These are phyloP conservation scores for Idaea dimidiata DNA, from an alignment of 2,888 invertebrate species.

Conservation along the genomic window DNA sequence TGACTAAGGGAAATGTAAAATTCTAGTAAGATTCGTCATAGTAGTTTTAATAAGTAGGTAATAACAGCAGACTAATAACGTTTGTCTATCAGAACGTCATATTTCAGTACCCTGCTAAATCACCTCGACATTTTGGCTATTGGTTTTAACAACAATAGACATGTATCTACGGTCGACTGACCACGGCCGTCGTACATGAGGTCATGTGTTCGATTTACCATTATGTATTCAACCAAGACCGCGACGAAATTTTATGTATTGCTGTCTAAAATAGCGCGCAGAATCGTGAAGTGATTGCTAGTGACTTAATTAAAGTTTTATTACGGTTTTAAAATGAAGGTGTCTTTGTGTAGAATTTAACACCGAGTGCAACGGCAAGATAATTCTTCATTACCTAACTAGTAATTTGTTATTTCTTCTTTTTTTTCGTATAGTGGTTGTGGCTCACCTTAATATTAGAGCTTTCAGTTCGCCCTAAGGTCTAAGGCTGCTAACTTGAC, in stretches of 20 bases:
- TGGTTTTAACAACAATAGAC: background rate
- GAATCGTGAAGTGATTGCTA: slow-evolving; percentile 18
- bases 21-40: no score
- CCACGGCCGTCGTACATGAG: slow-evolving; percentile 22
- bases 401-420: no score
- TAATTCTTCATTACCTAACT: no score
- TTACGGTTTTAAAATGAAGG: slow-evolving; percentile 6
- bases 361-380: no score
- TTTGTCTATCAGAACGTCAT: background rate
- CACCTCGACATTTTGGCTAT: background rate
- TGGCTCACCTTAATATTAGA: no score
- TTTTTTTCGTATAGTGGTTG: no score
- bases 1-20: no score
- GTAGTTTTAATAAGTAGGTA: no score
- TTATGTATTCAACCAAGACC: slow-evolving; percentile 21
- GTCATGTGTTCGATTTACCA: slow-evolving; percentile 22
- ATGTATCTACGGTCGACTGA: slow-evolving; percentile 12
- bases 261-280: slow-evolving; percentile 16
- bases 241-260: slow-evolving; percentile 19
- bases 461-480: no score
- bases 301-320: slow-evolving; percentile 4
- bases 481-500: no score
- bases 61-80: no score
- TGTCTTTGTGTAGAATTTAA: slow-evolving; percentile 5
- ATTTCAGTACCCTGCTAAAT: background rate